A percentile compares a stretch with the other conserved stretches of the same genome.
Conservation (phyloP, 2,113 vertebrate genomes). For the Triplophysa rosa region DNA sequence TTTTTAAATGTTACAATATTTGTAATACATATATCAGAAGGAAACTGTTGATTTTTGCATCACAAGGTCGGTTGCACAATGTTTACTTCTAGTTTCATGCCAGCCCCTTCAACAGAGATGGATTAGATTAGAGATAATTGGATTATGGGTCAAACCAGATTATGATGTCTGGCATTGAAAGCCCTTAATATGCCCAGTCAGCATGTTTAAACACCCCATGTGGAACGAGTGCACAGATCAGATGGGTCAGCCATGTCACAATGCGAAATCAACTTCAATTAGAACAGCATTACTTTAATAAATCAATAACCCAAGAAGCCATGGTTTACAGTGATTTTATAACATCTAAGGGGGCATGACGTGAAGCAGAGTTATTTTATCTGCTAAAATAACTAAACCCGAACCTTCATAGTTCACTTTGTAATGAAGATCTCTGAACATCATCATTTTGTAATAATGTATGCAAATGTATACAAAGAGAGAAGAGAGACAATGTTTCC, state of each 20-base stretch:
- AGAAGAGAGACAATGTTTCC: no score
- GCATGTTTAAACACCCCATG: constrained; percentile 45
- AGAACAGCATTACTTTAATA: background rate
- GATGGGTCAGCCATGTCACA: constrained; percentile 29
- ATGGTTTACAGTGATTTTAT: no score
- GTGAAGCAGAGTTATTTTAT: no score
- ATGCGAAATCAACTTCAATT: background rate
- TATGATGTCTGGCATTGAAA: constrained; percentile 50
- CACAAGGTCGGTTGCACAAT: background rate
- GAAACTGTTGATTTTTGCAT: background rate
- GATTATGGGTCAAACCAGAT: constrained; percentile 58
- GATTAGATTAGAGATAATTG: constrained; percentile 55
- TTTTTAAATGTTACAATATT: background rate
- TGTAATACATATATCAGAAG: background rate
- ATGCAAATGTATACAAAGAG: no score
- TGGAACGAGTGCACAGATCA: background rate
- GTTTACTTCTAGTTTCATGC: background rate
- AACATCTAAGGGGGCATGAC: no score
- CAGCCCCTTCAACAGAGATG: background rate
- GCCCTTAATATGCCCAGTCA: constrained; percentile 53
- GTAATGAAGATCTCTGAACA: no score
- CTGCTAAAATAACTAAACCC: no score
- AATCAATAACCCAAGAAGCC: background rate
- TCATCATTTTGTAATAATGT: no score
- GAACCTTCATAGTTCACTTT: no score